Evolutionary conservation across 2,113 vertebrate species (phyloP), one percentile per base, ranked within the genome.

Genomic region (Grammatotria lemairii): DNA sequence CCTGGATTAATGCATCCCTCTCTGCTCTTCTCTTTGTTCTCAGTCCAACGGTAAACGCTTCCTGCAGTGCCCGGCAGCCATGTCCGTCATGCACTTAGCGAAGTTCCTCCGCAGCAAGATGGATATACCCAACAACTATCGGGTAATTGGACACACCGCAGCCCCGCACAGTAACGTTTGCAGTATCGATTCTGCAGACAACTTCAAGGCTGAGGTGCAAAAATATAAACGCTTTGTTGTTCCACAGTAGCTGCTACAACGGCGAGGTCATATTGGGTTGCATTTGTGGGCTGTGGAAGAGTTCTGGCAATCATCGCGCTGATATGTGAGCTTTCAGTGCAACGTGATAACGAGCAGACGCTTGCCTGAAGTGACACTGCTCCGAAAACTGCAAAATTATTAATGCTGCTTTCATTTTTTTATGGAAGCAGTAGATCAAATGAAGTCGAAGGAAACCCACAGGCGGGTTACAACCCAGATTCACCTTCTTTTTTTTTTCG

Each of bases 61-160:
- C 96, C 97, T 99, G 91, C 97, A 98, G 51, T 99, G 98, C 42
- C 98, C 98, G 0, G 98, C 98, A 1, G 98, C 98, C 78, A 98
- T 98, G 98, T 98, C 98, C 0, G 97, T 98, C 91, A 97, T 98
- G 97, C 98, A 98, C 89, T 93, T 99, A 28, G 97, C 97, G 28
- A 98, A 99, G 93, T 99, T 98, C 92, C 97, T 99, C 81, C 96
- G 97, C 80, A 99, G 98, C 96, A 99, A 98, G 95, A 98, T 99
- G 98, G 98, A 99, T 0, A 98, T 99, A 17, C 98, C 98, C 87
- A 98, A 96, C 97, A 98, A 96, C 93, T 99, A 98, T 92, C 96
- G 97, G 97, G 98, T 98, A 95, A 94, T 28, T 26, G 28, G 28
- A 63, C 68, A 4, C 79, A 55, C 13, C 6, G 28, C 68, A n/a